phyloP scores from a whole-genome alignment of 2,797 vertebrate species.

The Gallinago nigripennis region DNA sequence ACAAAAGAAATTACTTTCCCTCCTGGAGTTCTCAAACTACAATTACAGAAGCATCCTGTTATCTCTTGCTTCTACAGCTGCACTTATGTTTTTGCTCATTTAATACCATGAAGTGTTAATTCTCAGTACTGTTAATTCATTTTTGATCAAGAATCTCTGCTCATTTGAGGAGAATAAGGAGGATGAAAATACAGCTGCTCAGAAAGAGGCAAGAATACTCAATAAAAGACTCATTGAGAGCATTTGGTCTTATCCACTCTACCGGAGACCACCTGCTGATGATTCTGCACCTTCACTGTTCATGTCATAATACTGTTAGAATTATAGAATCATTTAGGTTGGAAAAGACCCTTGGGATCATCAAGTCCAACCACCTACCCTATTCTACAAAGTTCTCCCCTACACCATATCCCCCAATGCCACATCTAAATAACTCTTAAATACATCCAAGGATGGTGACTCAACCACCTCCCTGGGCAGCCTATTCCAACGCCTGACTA shows the following conservation, averaged over 20 bases:
- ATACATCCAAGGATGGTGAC: too few species aligned
- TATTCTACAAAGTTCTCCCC: too few species aligned
- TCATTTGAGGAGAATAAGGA: not conserved
- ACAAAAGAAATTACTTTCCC: not conserved
- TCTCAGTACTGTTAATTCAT: not conserved
- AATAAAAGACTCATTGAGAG: not conserved
- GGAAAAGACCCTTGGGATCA: too few species aligned
- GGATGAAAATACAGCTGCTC: not conserved
- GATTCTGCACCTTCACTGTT: not conserved
- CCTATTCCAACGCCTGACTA: too few species aligned
- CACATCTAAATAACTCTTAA: too few species aligned
- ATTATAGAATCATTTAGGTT: too few species aligned
- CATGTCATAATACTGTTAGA: accelerated
- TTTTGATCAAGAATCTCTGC: not conserved
- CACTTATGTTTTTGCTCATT: not conserved
- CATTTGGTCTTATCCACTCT: not conserved
- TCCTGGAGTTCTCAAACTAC: not conserved
- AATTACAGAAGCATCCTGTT: not conserved
- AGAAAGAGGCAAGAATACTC: not conserved
- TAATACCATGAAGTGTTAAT: not conserved
- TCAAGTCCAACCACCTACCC: too few species aligned
- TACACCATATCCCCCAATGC: too few species aligned
- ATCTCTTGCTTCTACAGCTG: not conserved
- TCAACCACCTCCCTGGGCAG: too few species aligned
- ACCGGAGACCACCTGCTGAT: not conserved